Evolutionary conservation across 2,888 invertebrate species (phyloP), one percentile per base, ranked within the genome.

Genomic region (Nasonovia ribisnigri): DNA sequence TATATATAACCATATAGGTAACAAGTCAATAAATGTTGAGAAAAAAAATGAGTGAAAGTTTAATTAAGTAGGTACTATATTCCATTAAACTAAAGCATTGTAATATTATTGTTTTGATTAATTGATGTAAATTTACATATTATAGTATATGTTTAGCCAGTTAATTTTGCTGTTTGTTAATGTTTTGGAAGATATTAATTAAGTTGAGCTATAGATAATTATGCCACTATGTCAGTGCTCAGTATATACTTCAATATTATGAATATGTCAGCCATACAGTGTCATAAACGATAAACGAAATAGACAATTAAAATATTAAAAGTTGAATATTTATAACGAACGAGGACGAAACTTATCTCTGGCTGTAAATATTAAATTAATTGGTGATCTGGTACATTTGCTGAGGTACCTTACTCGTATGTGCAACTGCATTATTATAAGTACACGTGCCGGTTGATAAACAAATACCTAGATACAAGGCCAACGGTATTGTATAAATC

Each of bases 371-470:
- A 46, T 8, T 46, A 46, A 46, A 86, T 3, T 92, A 92, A 86
- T 92, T 86, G 46, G 57, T 26, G n/a, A 86, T 92, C 57, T 86
- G 54, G 54, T 91, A 48, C 36, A 84, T 60, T 92, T 60, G 26
- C 26, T 26, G 86, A 86, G n/a, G 46, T 92, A 26, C 10, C 42
- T 89, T 89, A 48, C 42, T 77, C 8, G 11, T 43, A 48, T 42
- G 36, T 77, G 77, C 54, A 88, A 88, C 29, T 67, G 46, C 46
- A 87, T 60, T 87, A 87, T 67, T 54, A n/a, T n/a, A 87, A 42
- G 29, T 87, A 77, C 77, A 92, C 77, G 92, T 92, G 92, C 77
- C 43, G 84, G n/a, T 36, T 77, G 88, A 77, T 92, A 92, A 88
- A 54, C 16, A 54, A 77, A 57, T 43, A 24, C 29, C 20, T 13